Base-by-base conservation (phyloP, 2,113 vertebrate genomes). In the Podilymbus podiceps region DNA sequence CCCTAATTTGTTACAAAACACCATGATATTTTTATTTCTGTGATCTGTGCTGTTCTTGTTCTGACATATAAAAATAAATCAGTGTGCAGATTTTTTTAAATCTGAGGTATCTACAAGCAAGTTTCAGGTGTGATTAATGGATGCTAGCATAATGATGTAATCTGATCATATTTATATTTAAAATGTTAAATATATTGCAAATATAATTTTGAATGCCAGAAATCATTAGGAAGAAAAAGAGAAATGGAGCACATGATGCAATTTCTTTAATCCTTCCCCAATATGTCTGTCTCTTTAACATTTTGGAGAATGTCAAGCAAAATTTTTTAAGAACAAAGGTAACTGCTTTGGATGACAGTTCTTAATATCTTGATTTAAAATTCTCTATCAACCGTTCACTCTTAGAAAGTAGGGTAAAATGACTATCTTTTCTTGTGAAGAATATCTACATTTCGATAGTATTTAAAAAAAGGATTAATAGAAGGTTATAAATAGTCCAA, bases 41-140 rank as follows among this genome's bases (percentile, higher is more conserved):
- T 77, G 22, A 38, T 33, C 13, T 56, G 4, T 71, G 31, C 35
- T 81, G 2, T 72, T 67, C 15, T 4, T 67, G 72, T 85, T 49
- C 38, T 81, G 44, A 47, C 0, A 1, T 8, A 28, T 15, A 12
- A 2, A 33, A 9, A 4, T 8, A 79, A 67, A 38, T 52, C 0
- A 0, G 2, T 11, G 2, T 44, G 19, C 24, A 20, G 28, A 1
- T 67, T 46, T 83, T 79, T 24, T 23, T 2, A 50, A n/a, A n/a
- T 46, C 15, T 62, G 4, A 12, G 3, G 47, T 92, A 19, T 25
- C 25, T 47, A 6, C 25, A 55, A 84, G 58, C 11, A 28, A 18
- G 6, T 17, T 59, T 63, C 24, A 50, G n/a, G 18, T 59, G 8
- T 77, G 25, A 15, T 50, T 63, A 66, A 63, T 6, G 55, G 76